A percentile compares a stretch with the other conserved stretches of the same genome.
These are phyloP conservation scores for Ceryle rudis DNA, from an alignment of 2,797 vertebrate species.

Conservation along the genomic window DNA sequence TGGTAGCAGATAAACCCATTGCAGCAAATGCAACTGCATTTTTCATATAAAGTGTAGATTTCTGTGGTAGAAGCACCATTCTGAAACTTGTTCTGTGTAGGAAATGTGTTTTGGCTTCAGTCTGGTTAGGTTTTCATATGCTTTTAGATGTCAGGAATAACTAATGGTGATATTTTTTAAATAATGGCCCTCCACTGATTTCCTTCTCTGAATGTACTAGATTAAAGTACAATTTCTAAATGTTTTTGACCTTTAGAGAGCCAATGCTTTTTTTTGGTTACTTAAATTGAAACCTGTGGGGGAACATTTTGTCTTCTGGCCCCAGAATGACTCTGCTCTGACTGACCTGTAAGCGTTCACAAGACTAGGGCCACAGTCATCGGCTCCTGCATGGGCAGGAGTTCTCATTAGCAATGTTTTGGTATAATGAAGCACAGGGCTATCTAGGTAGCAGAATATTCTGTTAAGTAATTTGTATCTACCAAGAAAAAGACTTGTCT, in stretches of 20 bases:
- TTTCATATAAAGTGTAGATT: background rate
- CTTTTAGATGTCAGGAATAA: background rate
- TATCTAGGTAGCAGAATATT: background rate
- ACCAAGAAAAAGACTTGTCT: slow-evolving; percentile 12
- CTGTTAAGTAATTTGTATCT: slow-evolving; percentile 27
- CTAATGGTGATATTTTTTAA: background rate
- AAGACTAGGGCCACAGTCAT: background rate
- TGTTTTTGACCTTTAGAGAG: slow-evolving; percentile 20
- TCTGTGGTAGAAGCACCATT: background rate
- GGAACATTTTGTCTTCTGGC: slow-evolving; percentile 18
- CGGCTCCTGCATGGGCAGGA: background rate
- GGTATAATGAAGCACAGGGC: background rate
- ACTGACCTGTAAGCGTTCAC: background rate
- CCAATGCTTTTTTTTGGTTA: background rate
- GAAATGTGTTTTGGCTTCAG: background rate
- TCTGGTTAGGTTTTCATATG: background rate
- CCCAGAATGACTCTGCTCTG: background rate
- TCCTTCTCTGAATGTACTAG: background rate
- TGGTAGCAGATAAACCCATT: background rate
- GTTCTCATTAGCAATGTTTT: background rate
- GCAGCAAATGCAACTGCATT: background rate
- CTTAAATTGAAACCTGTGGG: background rate
- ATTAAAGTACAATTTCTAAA: slow-evolving; percentile 13
- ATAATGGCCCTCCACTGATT: background rate
- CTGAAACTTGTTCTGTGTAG: background rate